A percentile compares a stretch with the other conserved stretches of the same genome.
phyloP scores from a whole-genome alignment of 1,140 invertebrate genomes.

The Pseudobourletiella spinata region DNA sequence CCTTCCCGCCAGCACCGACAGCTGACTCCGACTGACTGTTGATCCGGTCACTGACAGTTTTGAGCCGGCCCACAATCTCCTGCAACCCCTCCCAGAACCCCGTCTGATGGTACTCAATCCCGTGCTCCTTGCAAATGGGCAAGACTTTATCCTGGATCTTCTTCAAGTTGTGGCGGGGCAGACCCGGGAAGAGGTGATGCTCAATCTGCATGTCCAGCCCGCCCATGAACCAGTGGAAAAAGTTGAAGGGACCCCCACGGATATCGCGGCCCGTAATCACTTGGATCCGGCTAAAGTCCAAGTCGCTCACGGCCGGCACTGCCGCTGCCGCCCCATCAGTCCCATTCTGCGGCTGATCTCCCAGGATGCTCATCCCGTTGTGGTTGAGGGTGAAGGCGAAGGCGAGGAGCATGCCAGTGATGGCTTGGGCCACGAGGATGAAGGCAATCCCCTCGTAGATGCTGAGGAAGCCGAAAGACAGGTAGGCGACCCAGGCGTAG shows the following conservation, averaged over 20 bases:
- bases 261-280: constrained; percentile 3
- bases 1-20: neutral
- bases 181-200: constrained; percentile 14
- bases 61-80: neutral
- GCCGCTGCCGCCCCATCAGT: neutral
- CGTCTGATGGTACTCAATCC: constrained; percentile 5
- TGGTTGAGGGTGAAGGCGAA: constrained; percentile 1
- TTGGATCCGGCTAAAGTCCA: constrained; percentile 3
- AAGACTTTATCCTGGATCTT: constrained; percentile 6
- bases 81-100: neutral
- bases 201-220: constrained; percentile 2
- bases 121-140: neutral
- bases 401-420: neutral
- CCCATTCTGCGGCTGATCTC: neutral
- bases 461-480: constrained; percentile 1
- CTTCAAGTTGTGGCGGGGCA: constrained; percentile 8
- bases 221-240: constrained; percentile 9
- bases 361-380: constrained; percentile 10
- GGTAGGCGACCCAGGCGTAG: constrained; percentile 1
- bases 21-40: neutral
- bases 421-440: neutral
- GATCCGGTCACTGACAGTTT: neutral
- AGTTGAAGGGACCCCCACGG: neutral
- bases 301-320: neutral
- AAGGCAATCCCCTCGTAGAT: neutral